phyloP scores from a whole-genome alignment of 2,797 vertebrate species.

The Serranus cabrilla region DNA sequence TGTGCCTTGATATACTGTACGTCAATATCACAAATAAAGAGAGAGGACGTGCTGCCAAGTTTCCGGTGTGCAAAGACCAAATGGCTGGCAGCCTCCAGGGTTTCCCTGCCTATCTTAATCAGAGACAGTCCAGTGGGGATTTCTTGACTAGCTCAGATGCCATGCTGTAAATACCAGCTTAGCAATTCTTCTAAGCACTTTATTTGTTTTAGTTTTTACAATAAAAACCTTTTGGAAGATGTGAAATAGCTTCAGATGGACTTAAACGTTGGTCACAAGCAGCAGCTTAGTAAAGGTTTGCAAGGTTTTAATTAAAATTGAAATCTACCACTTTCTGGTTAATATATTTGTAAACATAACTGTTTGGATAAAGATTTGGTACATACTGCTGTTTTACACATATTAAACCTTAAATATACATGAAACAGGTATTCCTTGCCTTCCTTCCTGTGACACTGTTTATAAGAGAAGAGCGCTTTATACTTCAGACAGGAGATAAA shows the following conservation, averaged over 20 bases:
- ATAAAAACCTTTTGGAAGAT: background rate
- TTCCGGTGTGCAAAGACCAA: slow-evolving; percentile 23
- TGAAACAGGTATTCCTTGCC: background rate
- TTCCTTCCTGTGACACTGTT: background rate
- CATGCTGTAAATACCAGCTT: background rate
- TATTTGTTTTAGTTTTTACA: background rate
- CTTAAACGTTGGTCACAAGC: background rate
- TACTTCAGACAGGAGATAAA: background rate
- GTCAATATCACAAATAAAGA: slow-evolving; percentile 41
- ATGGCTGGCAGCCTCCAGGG: slow-evolving; percentile 8
- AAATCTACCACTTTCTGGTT: background rate
- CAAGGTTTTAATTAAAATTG: background rate
- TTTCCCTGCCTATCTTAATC: slow-evolving; percentile 5
- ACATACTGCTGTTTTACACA: background rate
- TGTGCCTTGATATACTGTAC: slow-evolving; percentile 8
- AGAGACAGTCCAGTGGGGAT: background rate
- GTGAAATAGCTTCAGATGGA: background rate
- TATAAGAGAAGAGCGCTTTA: background rate
- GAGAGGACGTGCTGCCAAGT: slow-evolving; percentile 1
- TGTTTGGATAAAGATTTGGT: background rate
- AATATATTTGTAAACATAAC: background rate
- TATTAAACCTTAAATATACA: background rate
- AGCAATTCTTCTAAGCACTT: background rate
- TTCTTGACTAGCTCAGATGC: background rate
- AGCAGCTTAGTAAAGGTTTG: background rate